Percentiles rank a stretch among this genome's conserved stretches.
phyloP scores from a whole-genome alignment of 2,888 invertebrate genomes.

The Eristalinus sepulchralis region DNA sequence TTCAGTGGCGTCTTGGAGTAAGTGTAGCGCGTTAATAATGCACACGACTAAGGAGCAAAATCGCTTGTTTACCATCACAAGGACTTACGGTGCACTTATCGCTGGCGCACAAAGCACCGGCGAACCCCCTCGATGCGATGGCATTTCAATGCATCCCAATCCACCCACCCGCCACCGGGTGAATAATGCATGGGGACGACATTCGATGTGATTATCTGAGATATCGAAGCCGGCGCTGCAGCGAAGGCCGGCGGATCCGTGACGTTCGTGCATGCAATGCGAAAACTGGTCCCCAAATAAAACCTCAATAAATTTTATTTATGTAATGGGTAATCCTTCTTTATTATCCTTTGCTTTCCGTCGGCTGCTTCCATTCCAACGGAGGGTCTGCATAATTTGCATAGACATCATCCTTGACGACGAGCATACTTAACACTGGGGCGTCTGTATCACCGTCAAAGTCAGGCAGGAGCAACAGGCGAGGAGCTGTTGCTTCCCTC shows the following conservation, averaged over 20 bases:
- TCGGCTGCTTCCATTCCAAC: not conserved
- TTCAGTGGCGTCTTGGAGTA: slow-evolving; percentile 30
- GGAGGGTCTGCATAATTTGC: slow-evolving; percentile 24
- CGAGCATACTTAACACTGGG: not conserved
- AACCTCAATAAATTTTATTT: slow-evolving; percentile 55
- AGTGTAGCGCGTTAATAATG: slow-evolving; percentile 62
- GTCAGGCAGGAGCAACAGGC: slow-evolving; percentile 30
- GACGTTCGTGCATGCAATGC: not conserved
- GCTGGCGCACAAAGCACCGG: slow-evolving; percentile 12
- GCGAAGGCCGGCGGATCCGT: not conserved
- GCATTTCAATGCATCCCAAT: slow-evolving; percentile 8
- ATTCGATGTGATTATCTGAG: not conserved
- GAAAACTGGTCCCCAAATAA: slow-evolving; percentile 23
- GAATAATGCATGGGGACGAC: slow-evolving; percentile 22
- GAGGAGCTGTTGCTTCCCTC: slow-evolving; percentile 34
- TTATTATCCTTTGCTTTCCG: not conserved
- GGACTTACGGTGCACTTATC: slow-evolving; percentile 61
- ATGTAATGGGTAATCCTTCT: slow-evolving; percentile 27
- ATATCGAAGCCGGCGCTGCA: slow-evolving; percentile 37
- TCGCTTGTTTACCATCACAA: slow-evolving; percentile 58
- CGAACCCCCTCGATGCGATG: not conserved
- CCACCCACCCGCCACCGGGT: not conserved
- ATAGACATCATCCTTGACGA: slow-evolving; percentile 28
- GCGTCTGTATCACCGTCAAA: not conserved
- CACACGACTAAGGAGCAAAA: slow-evolving; percentile 59